Evolutionary conservation across 2,888 invertebrate species (phyloP), one percentile per base, ranked within the genome.

Genomic region (Xestia c-nigrum): DNA sequence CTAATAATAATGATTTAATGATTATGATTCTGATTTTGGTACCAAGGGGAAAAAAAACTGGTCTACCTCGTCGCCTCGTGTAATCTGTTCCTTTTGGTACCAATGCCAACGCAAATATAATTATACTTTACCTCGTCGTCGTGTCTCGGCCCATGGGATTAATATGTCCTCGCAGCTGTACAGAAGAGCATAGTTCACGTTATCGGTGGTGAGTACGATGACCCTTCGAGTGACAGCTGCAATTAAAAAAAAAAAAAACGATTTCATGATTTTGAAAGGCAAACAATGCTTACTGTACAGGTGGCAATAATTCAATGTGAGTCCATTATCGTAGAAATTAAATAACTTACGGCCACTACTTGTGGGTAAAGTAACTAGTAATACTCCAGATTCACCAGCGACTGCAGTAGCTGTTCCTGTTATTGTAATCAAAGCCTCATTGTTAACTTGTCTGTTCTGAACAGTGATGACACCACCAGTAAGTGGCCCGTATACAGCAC

Each of bases 311-410:
- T 55, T 55, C 5, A 55, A 12, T 31, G 3, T 43, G 16, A 31
- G 21, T 46, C 3, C 5, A 19, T 31, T 38, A 19, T n/a, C 6
- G 46, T 19, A 31, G 0, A 78, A 12, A 61, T 59, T 47, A 6
- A 71, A 55, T 5, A 63, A 85, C 91, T 92, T 91, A 97, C 97
- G 91, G 88, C 97, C 97, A 73, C 86, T 84, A 14, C 97, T 90
- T 6, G 94, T 95, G 85, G 0, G 4, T 10, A 97, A 97, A 14
- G 94, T 95, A 19, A 98, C 97, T 4, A 92, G 89, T 55, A 98
- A 90, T 85, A 97, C 94, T 19, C 97, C 97, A 78, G 95, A 96
- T 72, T 96, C 96, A 55, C 95, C 93, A 83, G 90, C 90, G 9
- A 31, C 12, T 43, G 95, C 94, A 16, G 95, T 92, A 19, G 97